Percentiles rank a stretch among this genome's conserved stretches.
Conservation (phyloP, 2,888 invertebrate genomes). For the Nephrotoma flavescens region DNA sequence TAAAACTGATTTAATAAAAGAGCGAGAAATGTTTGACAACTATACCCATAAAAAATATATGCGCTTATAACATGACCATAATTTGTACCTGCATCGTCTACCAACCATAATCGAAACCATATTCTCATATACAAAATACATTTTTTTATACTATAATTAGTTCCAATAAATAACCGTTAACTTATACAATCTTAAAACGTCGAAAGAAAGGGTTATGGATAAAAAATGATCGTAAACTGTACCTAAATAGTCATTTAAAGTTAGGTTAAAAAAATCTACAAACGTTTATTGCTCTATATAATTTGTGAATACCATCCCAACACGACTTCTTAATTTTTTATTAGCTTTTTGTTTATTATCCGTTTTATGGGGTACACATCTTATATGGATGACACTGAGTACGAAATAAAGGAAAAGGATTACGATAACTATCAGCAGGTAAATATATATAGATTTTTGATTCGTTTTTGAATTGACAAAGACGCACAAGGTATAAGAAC, state of each 20-base stretch:
- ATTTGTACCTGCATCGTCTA: no score
- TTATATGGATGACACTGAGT: background rate
- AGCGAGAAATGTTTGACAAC: no score
- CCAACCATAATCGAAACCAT: no score
- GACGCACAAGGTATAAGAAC: background rate
- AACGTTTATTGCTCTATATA: background rate
- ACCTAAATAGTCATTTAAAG: background rate
- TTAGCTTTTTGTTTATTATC: background rate
- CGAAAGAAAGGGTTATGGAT: background rate
- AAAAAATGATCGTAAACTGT: background rate
- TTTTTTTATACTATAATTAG: background rate
- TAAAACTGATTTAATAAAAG: no score
- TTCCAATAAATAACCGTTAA: background rate
- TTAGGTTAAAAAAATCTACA: background rate
- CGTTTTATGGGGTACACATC: no score
- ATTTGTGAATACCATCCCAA: background rate
- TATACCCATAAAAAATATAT: no score
- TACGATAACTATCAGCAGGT: background rate
- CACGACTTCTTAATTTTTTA: background rate
- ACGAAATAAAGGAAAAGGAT: background rate
- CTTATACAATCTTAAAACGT: background rate
- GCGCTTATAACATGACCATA: no score
- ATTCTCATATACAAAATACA: no score
- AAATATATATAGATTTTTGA: background rate
- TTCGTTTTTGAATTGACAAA: background rate